Conservation (phyloP, 2,113 vertebrate species). For the Regulus satrapa region DNA sequence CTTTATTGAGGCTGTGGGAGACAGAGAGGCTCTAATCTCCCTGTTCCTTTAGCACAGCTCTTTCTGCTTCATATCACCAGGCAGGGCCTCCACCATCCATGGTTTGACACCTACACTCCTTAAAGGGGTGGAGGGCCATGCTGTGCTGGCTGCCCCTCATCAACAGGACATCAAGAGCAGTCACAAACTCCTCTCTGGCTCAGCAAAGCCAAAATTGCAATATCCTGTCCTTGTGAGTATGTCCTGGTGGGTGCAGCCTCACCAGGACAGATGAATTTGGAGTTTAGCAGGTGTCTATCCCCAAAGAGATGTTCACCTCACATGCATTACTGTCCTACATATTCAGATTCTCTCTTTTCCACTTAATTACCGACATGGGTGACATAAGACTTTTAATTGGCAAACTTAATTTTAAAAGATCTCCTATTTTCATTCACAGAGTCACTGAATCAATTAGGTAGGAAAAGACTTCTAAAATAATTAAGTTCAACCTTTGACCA, state of each 20-base stretch:
- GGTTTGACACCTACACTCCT: rapidly evolving
- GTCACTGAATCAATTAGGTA: not conserved
- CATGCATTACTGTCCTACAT: not conserved
- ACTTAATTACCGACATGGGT: not conserved
- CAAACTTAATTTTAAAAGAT: not conserved
- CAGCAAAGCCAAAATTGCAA: not conserved
- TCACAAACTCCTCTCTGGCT: not conserved
- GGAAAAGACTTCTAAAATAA: not conserved
- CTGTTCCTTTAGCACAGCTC: not conserved
- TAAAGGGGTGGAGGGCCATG: rapidly evolving
- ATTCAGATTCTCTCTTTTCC: not conserved
- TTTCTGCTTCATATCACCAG: not conserved
- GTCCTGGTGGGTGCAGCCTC: not conserved
- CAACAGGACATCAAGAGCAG: not conserved
- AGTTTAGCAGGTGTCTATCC: not conserved
- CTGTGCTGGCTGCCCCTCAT: not conserved
- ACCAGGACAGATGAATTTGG: rapidly evolving
- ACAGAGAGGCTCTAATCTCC: not conserved
- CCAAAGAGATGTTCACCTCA: not conserved
- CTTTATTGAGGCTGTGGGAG: not conserved
- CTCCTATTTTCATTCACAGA: not conserved
- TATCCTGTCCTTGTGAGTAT: rapidly evolving
- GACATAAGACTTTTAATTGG: not conserved
- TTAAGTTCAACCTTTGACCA: not conserved
- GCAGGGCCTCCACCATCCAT: not conserved